Percentiles rank a stretch among this genome's conserved stretches.
phyloP scores from a whole-genome alignment of 2,797 vertebrate genomes.

The Prunella strophiata region DNA sequence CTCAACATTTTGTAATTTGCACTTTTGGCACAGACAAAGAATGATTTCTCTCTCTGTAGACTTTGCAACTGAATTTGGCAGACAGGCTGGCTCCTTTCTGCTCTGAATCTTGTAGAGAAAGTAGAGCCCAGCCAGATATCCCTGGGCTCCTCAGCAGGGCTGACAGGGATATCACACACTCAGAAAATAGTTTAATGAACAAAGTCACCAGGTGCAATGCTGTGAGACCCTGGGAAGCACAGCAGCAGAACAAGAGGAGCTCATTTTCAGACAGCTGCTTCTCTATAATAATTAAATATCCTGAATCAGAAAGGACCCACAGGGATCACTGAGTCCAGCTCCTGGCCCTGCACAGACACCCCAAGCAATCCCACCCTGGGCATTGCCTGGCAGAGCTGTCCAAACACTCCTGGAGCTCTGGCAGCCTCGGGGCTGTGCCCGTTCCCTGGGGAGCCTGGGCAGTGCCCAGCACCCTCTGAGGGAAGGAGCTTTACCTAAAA shows the following conservation, averaged over 20 bases:
- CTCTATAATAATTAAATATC: background rate
- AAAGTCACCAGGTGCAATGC: background rate
- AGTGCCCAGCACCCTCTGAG: background rate
- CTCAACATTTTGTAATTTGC: background rate
- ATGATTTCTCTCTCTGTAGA: background rate
- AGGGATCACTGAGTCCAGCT: fast-evolving
- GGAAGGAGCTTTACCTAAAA: background rate
- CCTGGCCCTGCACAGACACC: background rate
- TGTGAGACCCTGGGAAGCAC: background rate
- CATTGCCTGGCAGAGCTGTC: fast-evolving
- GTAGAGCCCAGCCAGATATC: no score
- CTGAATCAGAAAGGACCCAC: background rate
- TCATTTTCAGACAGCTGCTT: background rate
- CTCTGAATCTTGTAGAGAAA: background rate
- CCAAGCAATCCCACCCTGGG: background rate
- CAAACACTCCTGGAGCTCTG: background rate
- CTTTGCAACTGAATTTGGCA: background rate
- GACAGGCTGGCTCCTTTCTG: background rate
- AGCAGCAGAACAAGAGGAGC: background rate
- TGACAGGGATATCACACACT: background rate
- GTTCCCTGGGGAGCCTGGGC: background rate
- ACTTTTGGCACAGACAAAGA: background rate
- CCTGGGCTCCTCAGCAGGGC: background rate
- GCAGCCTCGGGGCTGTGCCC: background rate
- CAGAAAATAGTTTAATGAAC: background rate